Evolutionary conservation across 2,888 invertebrate genomes (phyloP).

Genomic region (Thysanoteuthis rhombus): DNA sequence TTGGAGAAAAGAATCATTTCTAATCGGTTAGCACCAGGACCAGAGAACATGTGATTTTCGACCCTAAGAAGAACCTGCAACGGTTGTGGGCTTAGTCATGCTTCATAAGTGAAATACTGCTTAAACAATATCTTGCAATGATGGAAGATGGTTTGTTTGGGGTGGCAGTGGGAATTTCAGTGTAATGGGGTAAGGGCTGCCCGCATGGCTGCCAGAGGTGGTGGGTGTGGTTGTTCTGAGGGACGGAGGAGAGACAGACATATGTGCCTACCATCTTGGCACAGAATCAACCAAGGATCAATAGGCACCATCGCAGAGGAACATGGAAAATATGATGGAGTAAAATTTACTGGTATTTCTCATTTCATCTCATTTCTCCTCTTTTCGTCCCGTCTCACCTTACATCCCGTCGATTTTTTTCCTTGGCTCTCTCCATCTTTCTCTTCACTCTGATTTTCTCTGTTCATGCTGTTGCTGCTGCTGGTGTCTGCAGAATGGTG

Average conservation of each 20-base stretch:
- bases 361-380: not conserved
- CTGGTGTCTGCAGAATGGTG: not conserved
- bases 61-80: not conserved
- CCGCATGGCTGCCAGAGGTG: not conserved
- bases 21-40: not conserved
- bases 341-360: not conserved
- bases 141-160: not conserved
- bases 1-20: not conserved
- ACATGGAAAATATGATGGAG: conserved; percentile 12
- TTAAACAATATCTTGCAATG: conserved; percentile 12
- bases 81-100: not conserved
- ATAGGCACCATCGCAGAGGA: not conserved
- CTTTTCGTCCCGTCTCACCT: not conserved
- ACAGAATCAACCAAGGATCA: conserved; percentile 12
- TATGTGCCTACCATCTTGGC: not conserved
- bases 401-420: too few relatives aligned
- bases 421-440: not conserved
- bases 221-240: not conserved
- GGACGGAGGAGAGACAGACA: not conserved
- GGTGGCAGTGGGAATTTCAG: not conserved
- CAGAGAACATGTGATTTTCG: not conserved
- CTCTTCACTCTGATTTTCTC: not conserved
- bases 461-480: not conserved
- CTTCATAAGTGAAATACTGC: not conserved
- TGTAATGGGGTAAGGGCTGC: not conserved